phyloP scores from a whole-genome alignment of 1,140 invertebrate genomes.

The Acyrthosiphon pisum region DNA sequence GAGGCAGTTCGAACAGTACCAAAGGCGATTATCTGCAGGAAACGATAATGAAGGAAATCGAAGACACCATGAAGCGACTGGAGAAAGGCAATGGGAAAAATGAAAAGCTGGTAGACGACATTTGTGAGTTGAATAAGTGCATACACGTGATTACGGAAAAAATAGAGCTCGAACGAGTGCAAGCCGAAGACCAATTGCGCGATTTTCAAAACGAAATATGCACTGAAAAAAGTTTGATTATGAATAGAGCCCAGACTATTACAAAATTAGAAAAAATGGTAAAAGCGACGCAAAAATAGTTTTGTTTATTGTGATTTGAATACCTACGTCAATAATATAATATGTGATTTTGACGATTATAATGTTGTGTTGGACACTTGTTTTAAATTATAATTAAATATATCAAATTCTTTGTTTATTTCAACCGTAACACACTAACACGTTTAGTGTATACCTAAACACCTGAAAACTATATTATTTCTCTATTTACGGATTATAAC shows the following conservation, averaged over 20 bases:
- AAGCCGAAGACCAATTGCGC: not conserved
- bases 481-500: not conserved
- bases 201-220: constrained; percentile 8
- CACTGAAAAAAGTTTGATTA: not conserved
- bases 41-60: constrained; percentile 36
- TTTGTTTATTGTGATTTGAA: not conserved
- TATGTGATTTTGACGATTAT: not conserved
- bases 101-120: constrained; percentile 26
- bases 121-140: constrained; percentile 24
- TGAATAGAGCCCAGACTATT: constrained; percentile 4
- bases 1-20: not conserved
- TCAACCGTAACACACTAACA: not conserved
- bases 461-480: not conserved
- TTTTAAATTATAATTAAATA: not conserved
- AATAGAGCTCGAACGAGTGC: not conserved
- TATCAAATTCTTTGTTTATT: not conserved
- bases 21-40: constrained; percentile 43
- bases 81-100: not conserved
- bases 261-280: constrained; percentile 16
- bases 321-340: not conserved
- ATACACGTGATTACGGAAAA: constrained; percentile 16
- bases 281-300: constrained; percentile 20
- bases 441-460: too few species aligned
- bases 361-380: not conserved
- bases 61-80: constrained; percentile 27